Percentiles rank a stretch among this genome's conserved stretches.
Conservation (phyloP, 2,113 vertebrate genomes). For the Chloropsis hardwickii region DNA sequence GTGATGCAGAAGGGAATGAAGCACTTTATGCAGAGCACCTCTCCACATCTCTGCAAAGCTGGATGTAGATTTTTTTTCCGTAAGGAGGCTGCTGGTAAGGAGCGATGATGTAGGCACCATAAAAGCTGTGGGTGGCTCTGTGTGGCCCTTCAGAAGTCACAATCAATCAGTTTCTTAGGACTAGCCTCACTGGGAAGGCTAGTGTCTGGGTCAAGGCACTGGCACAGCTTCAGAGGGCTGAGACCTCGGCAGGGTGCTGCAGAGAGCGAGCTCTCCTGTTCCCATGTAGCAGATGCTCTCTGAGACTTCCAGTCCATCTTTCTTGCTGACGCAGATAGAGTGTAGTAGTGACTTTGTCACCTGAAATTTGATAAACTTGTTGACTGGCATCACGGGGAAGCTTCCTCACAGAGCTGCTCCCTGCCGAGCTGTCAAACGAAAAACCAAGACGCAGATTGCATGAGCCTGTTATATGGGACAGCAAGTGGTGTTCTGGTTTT, state of each 20-base stretch:
- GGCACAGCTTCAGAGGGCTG: background rate
- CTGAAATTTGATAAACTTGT: slow-evolving; percentile 29
- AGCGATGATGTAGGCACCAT: background rate
- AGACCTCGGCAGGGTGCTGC: background rate
- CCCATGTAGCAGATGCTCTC: background rate
- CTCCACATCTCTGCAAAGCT: background rate
- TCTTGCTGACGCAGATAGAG: background rate
- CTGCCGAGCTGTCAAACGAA: background rate
- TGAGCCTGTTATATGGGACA: background rate
- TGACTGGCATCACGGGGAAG: background rate
- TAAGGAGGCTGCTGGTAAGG: background rate
- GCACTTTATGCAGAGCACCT: background rate
- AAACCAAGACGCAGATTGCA: background rate
- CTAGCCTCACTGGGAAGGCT: background rate
- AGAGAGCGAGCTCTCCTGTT: background rate
- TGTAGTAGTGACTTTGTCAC: background rate
- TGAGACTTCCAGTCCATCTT: background rate
- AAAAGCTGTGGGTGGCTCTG: background rate
- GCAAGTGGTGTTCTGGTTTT: slow-evolving; percentile 12
- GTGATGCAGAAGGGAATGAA: background rate
- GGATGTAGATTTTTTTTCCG: background rate
- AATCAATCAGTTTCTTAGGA: background rate
- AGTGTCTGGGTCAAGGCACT: background rate
- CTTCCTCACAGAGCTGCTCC: background rate
- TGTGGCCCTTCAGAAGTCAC: background rate